phyloP scores from a whole-genome alignment of 1,140 invertebrate species.

The Cotesia typhae region DNA sequence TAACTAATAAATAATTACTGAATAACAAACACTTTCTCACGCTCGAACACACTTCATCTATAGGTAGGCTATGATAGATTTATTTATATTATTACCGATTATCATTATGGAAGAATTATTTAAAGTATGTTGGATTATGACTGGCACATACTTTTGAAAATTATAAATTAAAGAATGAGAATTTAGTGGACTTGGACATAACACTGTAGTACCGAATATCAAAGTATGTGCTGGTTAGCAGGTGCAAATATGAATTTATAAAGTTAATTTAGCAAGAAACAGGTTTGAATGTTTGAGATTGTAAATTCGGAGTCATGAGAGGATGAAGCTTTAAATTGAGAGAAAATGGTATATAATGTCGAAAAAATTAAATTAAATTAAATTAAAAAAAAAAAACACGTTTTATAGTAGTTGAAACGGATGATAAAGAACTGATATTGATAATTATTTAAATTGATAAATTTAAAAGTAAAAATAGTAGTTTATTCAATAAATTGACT shows the following conservation, averaged over 20 bases:
- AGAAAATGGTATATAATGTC: slow-evolving; percentile 28
- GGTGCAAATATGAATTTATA: slow-evolving; percentile 33
- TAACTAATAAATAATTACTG: slow-evolving; percentile 8
- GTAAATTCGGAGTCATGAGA: slow-evolving; percentile 54
- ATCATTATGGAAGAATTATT: slow-evolving; percentile 35
- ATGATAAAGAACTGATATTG: slow-evolving; percentile 55
- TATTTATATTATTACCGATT: slow-evolving; percentile 15
- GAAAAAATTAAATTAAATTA: no score
- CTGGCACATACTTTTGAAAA: slow-evolving; percentile 46
- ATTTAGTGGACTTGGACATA: no score
- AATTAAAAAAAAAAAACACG: slow-evolving; percentile 49
- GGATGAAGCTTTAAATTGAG: slow-evolving; percentile 66
- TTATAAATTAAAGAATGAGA: not conserved
- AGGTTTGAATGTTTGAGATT: slow-evolving; percentile 38
- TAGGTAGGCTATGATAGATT: slow-evolving; percentile 66
- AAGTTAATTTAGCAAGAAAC: slow-evolving; percentile 49
- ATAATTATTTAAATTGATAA: slow-evolving; percentile 50
- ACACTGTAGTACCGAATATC: slow-evolving; percentile 45
- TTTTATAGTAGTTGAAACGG: slow-evolving; percentile 57
- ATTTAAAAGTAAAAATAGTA: slow-evolving; percentile 46
- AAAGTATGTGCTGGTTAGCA: slow-evolving; percentile 46
- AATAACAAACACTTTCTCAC: slow-evolving; percentile 19
- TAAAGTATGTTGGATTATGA: slow-evolving; percentile 57
- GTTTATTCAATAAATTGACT: slow-evolving; percentile 54
- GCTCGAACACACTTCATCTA: slow-evolving; percentile 50